Base-by-base conservation (phyloP, 2,888 invertebrate species). In the Diadromus collaris region DNA sequence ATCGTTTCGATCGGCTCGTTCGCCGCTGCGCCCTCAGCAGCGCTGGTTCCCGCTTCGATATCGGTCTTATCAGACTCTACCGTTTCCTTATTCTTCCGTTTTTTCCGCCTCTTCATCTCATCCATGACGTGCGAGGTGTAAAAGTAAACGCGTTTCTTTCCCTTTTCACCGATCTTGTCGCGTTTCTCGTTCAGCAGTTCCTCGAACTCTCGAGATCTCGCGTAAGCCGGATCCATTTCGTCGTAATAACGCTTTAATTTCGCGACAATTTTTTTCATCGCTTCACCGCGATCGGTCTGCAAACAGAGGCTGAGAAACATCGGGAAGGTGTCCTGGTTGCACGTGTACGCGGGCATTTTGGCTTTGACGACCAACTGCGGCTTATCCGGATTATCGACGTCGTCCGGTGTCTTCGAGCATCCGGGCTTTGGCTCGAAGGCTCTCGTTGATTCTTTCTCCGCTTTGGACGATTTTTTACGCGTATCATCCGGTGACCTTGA, bases 241-340 rank as follows among this genome's bases (percentile, higher is more conserved):
- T 89, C 83, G 21, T 86, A 89, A 32, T 81, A 78, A 44, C 85
- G 88, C 60, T 87, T 85, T 4, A 90, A 72, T 44, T 87, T 90
- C 2, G 79, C 76, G 6, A 88, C 80, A 27, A 89, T 85, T 67
- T 79, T 81, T 29, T 84, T 73, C 86, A 89, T 89, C 6, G 84
- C 86, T 0, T 68, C 41, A 4, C 80, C 75, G 2, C 81, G 78
- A 71, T 87, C 86, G 21, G 82, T 85, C 68, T 84, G 79, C 9
- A 84, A 27, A 48, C 90, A 90, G 3, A 84, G 78, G 67, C 88
- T 81, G 0, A 89, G 68, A 68, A 90, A 89, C 70, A 84, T 85
- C 1, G 85, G 76, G 78, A 90, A 89, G 13, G 83, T 65, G 34
- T 89, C 85, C 32, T 87, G 84, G 19, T 68, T 63, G 2, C 61